Evolutionary conservation across 2,113 vertebrate species (phyloP), one percentile per base, ranked within the genome.

Genomic region (Thomomys bottae): DNA sequence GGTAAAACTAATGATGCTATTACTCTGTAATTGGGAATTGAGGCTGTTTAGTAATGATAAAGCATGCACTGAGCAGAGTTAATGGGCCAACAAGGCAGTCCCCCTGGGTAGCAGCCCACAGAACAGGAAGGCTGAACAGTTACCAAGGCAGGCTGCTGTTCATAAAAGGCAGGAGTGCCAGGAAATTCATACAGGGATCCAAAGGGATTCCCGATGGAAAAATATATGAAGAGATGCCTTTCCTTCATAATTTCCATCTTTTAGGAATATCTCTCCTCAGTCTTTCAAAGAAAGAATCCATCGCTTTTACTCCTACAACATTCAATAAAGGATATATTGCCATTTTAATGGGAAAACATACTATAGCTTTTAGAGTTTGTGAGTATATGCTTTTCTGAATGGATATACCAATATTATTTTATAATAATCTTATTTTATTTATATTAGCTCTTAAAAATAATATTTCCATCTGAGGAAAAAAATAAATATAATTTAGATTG

Each of bases 41-140:
- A 93, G 84, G 63, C 91, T 49, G 0, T 12, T 14, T n/a, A 92
- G 87, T 84, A 82, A 91, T 82, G 85, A 92, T 26, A 23, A 38
- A 89, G 82, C 64, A 89, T 77, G 40, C 81, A 17, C 3, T 76
- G 78, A 79, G 34, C 38, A 75, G 71, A 94, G 91, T 94, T 95
- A 96, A 89, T 93, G 96, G 94, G n/a, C 63, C 94, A 84, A 26
- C 20, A 32, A 59, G 36, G 95, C 79, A 90, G 95, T 59, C 84
- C 92, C 68, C 42, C 87, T 73, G 95, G 87, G 79, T 54, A 92
- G 64, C 89, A 42, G 95, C 28, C 84, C 92, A 42, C 17, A 81
- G 91, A 92, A 75, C 89, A 82, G 59, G 59, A 78, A 78, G 34
- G 45, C 64, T 67, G 84, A 78, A 80, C 78, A 84, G 49, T 89